Base-by-base conservation (phyloP, 1,140 invertebrate genomes). In the Danaus melanippus region DNA sequence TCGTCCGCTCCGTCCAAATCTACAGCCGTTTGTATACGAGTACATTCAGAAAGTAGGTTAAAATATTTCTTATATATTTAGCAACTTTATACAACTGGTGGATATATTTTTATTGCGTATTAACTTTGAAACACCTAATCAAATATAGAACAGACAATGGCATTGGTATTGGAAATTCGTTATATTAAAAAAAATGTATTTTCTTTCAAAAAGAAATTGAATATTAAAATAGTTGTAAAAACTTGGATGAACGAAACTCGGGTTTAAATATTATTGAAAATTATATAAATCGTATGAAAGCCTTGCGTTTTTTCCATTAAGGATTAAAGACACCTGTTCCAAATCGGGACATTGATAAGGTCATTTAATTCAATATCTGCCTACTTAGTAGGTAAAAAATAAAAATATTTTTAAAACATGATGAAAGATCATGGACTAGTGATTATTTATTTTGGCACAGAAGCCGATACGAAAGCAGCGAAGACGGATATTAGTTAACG, bases 381-480 rank as follows among this genome's bases (percentile, higher is more conserved):
- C 21, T 32, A 32, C 21, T 32, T 32, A 32, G 21, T 32, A 32
- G 21, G 21, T 7, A 39, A 39, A 48, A 48, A 48, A 50, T 50
- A 12, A 42, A 42, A 42, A 41, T 42, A n/a, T 42, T 9, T 10
- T 10, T 40, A n/a, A 56, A 60, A 49, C 44, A 46, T 44, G 56
- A 9, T 41, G 9, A 48, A 50, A 51, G 45, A 58, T 58, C 46
- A 52, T 50, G 62, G 58, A 69, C 67, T 65, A 64, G 63, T 67
- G 74, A 67, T 74, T 84, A 80, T 84, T 84, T 84, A 76, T 81
- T 71, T 84, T 82, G 79, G 79, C 79, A 52, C 58, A 61, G 50
- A 66, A 62, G 58, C 56, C 65, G 69, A 84, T 84, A 72, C 71
- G 74, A 71, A 61, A 47, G 60, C 66, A 69, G 57, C 70, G 81